A percentile compares a stretch with the other conserved stretches of the same genome.
Evolutionary conservation across 2,113 vertebrate species (phyloP).

Genomic region (Macquaria ambigua): DNA sequence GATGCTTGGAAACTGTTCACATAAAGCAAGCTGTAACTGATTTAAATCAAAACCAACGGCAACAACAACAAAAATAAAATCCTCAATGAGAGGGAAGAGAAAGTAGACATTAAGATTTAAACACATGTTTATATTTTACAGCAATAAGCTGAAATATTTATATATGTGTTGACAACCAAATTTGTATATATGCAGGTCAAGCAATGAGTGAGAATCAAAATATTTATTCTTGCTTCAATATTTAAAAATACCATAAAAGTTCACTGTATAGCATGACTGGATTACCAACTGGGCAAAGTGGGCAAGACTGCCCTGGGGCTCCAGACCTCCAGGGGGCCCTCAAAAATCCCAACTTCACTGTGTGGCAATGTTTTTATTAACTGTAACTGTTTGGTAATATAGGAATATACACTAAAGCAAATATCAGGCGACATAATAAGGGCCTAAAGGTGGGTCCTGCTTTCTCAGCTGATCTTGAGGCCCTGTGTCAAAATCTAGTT

Average conservation of each 20-base stretch:
- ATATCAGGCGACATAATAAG: not conserved
- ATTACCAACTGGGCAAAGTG: too few species aligned
- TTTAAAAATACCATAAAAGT: too few species aligned
- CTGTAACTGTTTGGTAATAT: not conserved
- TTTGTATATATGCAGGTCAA: too few species aligned
- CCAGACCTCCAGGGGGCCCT: not conserved
- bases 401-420: not conserved
- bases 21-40: not conserved
- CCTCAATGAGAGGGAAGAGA: not conserved
- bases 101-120: not conserved
- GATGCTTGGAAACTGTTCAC: not conserved
- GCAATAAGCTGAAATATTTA: not conserved
- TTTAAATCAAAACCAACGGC: not conserved
- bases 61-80: not conserved
- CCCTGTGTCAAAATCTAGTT: not conserved
- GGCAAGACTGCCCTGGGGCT: too few species aligned
- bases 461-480: not conserved
- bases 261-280: not conserved
- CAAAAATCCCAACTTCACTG: not conserved
- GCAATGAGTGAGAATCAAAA: not conserved
- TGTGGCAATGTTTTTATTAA: not conserved
- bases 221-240: not conserved
- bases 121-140: not conserved
- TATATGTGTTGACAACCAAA: not conserved
- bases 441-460: not conserved